A percentile compares a stretch with the other conserved stretches of the same genome.
These are phyloP conservation scores for Nemapogon koenigi DNA, from an alignment of 2,888 invertebrate genomes.

Conservation along the genomic window DNA sequence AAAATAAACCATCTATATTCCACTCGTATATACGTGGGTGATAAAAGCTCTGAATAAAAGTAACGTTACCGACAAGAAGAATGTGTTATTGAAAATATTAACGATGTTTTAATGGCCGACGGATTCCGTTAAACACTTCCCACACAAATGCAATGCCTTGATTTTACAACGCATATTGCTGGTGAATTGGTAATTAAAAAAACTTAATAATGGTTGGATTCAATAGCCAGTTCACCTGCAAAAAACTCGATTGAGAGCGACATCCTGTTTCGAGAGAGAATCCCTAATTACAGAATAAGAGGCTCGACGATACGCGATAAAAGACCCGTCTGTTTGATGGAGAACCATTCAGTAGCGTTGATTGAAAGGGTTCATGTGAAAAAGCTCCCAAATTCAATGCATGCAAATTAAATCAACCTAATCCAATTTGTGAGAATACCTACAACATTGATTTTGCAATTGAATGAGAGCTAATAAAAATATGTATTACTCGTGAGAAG, in stretches of 20 bases:
- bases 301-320: slow-evolving; percentile 29
- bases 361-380: slow-evolving; percentile 44
- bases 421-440: background rate
- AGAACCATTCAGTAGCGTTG: slow-evolving; percentile 42
- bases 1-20: slow-evolving; percentile 27
- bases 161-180: background rate
- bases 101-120: slow-evolving; percentile 4
- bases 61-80: background rate
- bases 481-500: no score
- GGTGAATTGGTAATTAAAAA: background rate
- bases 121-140: background rate
- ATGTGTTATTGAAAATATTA: slow-evolving; percentile 4
- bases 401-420: background rate
- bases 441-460: no score
- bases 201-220: slow-evolving; percentile 14
- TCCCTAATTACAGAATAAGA: slow-evolving; percentile 47
- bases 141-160: background rate
- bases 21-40: slow-evolving; percentile 20
- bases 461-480: no score
- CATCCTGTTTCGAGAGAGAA: slow-evolving; percentile 43
- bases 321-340: slow-evolving; percentile 44
- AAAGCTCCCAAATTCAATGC: slow-evolving; percentile 17
- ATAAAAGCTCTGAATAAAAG: slow-evolving; percentile 4
- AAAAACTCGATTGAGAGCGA: slow-evolving; percentile 28
- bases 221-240: slow-evolving; percentile 19